These are phyloP conservation scores for Taenioides sp. DNA, from an alignment of 2,797 vertebrate genomes.

Conservation along the genomic window DNA sequence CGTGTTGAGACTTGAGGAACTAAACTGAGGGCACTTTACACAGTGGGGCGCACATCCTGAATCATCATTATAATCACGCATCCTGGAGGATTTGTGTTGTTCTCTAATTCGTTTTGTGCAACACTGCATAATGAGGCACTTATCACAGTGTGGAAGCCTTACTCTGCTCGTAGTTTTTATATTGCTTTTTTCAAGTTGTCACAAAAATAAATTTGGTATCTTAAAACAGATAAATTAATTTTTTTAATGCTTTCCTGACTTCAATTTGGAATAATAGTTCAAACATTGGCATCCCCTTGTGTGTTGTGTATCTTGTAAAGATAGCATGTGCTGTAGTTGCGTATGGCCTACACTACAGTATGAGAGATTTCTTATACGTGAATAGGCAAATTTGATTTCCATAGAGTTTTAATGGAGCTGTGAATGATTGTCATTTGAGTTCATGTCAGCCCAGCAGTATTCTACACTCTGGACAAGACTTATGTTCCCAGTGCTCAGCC, in stretches of 20 bases:
- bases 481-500: background rate
- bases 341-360: too few species aligned
- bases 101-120: conserved; percentile 32
- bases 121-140: conserved; percentile 30
- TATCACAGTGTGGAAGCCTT: conserved; percentile 28
- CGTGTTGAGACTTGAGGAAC: conserved; percentile 8
- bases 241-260: background rate
- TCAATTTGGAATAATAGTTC: background rate
- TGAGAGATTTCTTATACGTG: background rate
- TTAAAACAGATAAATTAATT: background rate
- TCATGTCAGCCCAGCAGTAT: background rate
- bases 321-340: background rate
- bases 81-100: conserved; percentile 22
- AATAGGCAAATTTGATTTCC: background rate
- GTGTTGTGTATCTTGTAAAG: background rate
- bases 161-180: conserved; percentile 13
- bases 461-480: background rate
- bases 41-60: conserved; percentile 30
- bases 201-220: conserved; percentile 4
- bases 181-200: conserved; percentile 6
- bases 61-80: conserved; percentile 39
- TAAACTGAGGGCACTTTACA: conserved; percentile 31
- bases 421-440: background rate
- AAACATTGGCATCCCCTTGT: background rate
- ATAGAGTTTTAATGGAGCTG: background rate